phyloP scores from a whole-genome alignment of 2,888 invertebrate genomes.

The Ecdyonurus torrentis region DNA sequence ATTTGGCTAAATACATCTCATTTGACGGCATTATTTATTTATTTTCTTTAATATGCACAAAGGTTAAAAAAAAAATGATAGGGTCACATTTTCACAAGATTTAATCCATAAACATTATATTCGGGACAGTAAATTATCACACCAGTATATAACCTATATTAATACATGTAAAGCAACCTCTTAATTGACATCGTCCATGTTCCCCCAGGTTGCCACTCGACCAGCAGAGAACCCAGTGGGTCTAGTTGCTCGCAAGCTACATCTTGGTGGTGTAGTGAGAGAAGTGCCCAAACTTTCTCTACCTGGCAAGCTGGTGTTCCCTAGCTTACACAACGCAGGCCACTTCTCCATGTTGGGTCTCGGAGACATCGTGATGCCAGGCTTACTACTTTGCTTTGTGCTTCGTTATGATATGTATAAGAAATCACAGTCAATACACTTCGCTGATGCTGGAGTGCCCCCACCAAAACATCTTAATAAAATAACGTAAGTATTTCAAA shows the following conservation, averaged over 20 bases:
- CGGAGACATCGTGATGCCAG: slow-evolving; percentile 69
- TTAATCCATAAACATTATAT: too few species aligned
- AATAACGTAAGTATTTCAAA: slow-evolving; percentile 21
- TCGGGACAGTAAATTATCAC: background rate
- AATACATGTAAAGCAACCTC: too few species aligned
- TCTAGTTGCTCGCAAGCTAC: slow-evolving; percentile 80
- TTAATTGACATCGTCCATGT: too few species aligned
- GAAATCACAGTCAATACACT: slow-evolving; percentile 53
- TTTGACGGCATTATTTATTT: too few species aligned
- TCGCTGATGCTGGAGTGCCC: slow-evolving; percentile 39
- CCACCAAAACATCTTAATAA: slow-evolving; percentile 32
- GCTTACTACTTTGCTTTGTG: slow-evolving; percentile 86
- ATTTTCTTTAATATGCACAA: too few species aligned
- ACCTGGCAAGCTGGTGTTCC: slow-evolving; percentile 94
- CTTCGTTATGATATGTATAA: slow-evolving; percentile 95
- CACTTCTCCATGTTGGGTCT: slow-evolving; percentile 91
- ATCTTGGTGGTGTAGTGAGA: slow-evolving; percentile 74
- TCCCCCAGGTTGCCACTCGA: slow-evolving; percentile 48
- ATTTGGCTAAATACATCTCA: too few species aligned
- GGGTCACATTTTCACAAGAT: too few species aligned
- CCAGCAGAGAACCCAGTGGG: slow-evolving; percentile 88
- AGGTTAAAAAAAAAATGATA: too few species aligned
- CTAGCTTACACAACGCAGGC: slow-evolving; percentile 88
- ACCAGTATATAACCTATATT: slow-evolving; percentile 2
- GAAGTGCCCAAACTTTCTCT: slow-evolving; percentile 91